These are phyloP conservation scores for Ophraella communa DNA, from an alignment of 2,888 invertebrate genomes.

Conservation along the genomic window DNA sequence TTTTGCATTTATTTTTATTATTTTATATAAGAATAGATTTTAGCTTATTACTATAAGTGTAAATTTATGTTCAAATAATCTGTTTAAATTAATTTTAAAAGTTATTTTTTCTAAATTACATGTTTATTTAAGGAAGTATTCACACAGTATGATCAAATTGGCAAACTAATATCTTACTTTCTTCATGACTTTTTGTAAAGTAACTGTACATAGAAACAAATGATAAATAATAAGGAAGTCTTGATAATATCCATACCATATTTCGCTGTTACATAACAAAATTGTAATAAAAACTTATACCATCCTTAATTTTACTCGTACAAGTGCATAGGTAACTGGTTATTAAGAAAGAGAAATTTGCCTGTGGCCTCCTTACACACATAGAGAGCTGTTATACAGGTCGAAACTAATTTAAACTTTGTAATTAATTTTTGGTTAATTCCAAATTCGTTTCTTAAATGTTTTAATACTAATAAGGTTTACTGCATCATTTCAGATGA, in stretches of 20 bases:
- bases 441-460: too few species aligned
- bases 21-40: too few species aligned
- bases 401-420: slow-evolving; percentile 3
- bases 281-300: neutral
- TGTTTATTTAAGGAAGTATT: too few species aligned
- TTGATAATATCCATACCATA: neutral
- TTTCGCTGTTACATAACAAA: neutral
- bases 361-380: slow-evolving; percentile 28
- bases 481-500: too few species aligned
- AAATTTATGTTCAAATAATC: too few species aligned
- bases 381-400: slow-evolving; percentile 13
- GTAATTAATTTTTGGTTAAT: too few species aligned
- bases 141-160: too few species aligned
- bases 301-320: neutral
- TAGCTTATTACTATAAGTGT: too few species aligned
- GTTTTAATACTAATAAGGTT: too few species aligned
- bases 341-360: slow-evolving; percentile 31
- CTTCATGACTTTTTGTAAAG: neutral
- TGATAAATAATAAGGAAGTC: neutral
- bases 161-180: too few species aligned
- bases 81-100: too few species aligned
- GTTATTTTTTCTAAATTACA: neutral
- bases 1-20: too few species aligned
- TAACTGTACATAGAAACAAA: neutral
- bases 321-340: neutral